Conservation (phyloP, 2,113 vertebrate genomes). For the Etheostoma cragini region DNA sequence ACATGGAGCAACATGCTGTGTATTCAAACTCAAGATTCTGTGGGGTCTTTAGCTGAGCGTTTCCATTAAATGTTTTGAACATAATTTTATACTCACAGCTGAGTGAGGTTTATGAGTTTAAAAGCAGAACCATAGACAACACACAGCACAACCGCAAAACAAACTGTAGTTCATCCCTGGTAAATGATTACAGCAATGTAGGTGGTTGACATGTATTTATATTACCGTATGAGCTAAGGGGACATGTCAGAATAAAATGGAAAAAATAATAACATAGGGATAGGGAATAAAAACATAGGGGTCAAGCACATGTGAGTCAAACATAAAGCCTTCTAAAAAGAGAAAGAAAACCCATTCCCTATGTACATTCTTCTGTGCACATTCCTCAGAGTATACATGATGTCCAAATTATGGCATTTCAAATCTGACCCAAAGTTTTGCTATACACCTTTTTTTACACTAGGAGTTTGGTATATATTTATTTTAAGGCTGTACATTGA, state of each 20-base stretch:
- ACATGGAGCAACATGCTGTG: background rate
- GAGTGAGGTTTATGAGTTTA: background rate
- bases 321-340: background rate
- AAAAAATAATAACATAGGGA: background rate
- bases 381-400: background rate
- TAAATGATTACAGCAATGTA: background rate
- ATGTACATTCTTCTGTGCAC: background rate
- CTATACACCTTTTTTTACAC: background rate
- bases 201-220: background rate
- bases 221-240: background rate
- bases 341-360: background rate
- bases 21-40: background rate
- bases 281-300: background rate
- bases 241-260: background rate
- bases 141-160: no score
- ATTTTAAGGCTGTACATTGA: background rate
- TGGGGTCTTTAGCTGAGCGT: background rate
- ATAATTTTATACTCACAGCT: no score
- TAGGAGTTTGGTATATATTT: background rate
- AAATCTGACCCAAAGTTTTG: background rate
- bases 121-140: background rate
- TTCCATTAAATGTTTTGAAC: no score
- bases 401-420: background rate
- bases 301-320: background rate
- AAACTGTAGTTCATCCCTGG: background rate